Evolutionary conservation across 2,113 vertebrate genomes (phyloP), one percentile per base, ranked within the genome.

Genomic region (Sinocyclocheilus grahami): DNA sequence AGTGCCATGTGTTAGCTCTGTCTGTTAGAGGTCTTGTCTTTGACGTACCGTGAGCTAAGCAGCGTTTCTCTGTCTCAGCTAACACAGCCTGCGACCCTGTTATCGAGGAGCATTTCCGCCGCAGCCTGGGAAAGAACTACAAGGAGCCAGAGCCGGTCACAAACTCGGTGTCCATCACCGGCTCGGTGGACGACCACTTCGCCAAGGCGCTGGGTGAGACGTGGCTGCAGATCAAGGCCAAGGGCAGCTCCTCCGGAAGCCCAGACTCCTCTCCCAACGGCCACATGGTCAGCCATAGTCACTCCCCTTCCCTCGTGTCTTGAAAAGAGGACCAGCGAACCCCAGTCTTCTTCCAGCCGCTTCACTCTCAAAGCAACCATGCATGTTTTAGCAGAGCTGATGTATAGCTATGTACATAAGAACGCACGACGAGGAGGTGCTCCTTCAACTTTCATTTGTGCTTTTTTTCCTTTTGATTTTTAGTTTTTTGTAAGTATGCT

Each of bases 61-160:
- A 0, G 65, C 0, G 48, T 46, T 60, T 77, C 18, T 14, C 13
- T 42, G 53, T 58, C 2, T 0, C 82, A 98, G 97, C 96, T 63
- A 94, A 94, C 86, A 78, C 96, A 3, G 94, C 95, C 48, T 99
- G 97, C 0, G 98, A 99, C 92, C 97, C 98, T 0, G 97, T 99
- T 92, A 98, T 99, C 69, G 98, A 99, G 80, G 98, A 99, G 90
- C 98, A 99, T 89, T 99, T 99, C 95, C 98, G 98, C 85, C 94
- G 98, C 87, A 99, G 98, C 92, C 96, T 99, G 2, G 98, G 98
- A 88, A 98, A 98, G 95, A 98, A 99, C 90, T 99, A 99, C 96
- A 98, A 97, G 93, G 97, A 99, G 90, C 96, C 97, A 0, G 98
- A 99, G 92, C 96, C 97, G 0, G 95, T 95, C 86, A 94, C 97